Evolutionary conservation across 2,888 invertebrate genomes (phyloP).

Genomic region (Minunthozetes semirufus): DNA sequence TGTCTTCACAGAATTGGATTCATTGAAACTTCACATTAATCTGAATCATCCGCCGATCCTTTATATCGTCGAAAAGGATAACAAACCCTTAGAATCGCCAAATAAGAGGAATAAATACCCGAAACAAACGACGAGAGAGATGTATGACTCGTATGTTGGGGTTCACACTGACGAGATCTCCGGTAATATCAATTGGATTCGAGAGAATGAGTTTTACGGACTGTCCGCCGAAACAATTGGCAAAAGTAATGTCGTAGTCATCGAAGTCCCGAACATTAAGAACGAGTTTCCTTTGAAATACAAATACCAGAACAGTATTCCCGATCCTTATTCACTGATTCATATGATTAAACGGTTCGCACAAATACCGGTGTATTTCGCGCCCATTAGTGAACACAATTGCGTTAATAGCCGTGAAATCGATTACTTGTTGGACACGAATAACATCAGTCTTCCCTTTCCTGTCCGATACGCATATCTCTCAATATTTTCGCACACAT

Average conservation of each 20-base stretch:
- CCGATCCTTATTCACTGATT: not conserved
- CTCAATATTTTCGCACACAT: conserved; percentile 16
- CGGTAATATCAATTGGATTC: not conserved
- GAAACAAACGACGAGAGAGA: not conserved
- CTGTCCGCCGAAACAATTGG: not conserved
- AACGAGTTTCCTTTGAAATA: not conserved
- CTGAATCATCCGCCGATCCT: conserved; percentile 18
- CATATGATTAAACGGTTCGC: not conserved
- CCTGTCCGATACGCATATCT: not conserved
- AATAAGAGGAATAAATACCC: not conserved
- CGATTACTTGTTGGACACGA: not conserved
- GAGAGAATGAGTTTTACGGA: not conserved
- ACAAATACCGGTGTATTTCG: not conserved
- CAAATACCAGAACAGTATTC: not conserved
- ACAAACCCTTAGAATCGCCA: not conserved
- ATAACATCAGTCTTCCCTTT: conserved; percentile 2
- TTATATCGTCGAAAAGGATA: conserved; percentile 2
- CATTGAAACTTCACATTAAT: conserved; percentile 6
- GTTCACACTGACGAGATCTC: conserved; percentile 1
- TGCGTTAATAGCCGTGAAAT: not conserved
- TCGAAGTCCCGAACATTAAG: not conserved
- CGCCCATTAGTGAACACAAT: not conserved
- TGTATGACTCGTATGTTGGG: not conserved
- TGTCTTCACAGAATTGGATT: not conserved
- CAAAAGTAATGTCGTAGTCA: conserved; percentile 19